Conservation (phyloP, 2,888 invertebrate genomes). For the Hybos culiciformis region DNA sequence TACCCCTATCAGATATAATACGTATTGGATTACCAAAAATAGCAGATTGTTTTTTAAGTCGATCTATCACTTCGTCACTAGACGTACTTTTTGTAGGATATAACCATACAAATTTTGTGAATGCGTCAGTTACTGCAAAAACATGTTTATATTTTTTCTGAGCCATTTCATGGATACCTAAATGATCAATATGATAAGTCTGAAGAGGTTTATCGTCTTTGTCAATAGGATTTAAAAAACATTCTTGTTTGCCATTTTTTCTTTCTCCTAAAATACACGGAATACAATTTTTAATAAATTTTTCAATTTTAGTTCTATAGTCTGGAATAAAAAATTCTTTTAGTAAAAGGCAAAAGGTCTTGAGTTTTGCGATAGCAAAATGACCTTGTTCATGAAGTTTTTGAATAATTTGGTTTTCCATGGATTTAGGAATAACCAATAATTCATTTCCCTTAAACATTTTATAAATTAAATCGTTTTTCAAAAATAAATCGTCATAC, state of each 20-base stretch:
- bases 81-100: constrained; percentile 22
- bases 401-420: constrained; percentile 24
- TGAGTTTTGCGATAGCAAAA: constrained; percentile 21
- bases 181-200: constrained; percentile 25
- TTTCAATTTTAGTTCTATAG: constrained; percentile 4
- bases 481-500: constrained; percentile 9
- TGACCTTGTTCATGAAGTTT: constrained; percentile 26
- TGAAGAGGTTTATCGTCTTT: constrained; percentile 22
- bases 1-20: constrained; percentile 27
- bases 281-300: constrained; percentile 10
- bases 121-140: constrained; percentile 23
- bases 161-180: constrained; percentile 22
- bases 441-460: constrained; percentile 10
- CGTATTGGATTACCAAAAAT: constrained; percentile 15
- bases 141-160: constrained; percentile 25
- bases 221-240: constrained; percentile 22
- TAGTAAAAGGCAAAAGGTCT: constrained; percentile 14
- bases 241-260: constrained; percentile 24
- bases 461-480: constrained; percentile 11
- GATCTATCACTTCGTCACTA: constrained; percentile 20
- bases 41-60: constrained; percentile 13
- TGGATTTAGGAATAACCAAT: constrained; percentile 23
- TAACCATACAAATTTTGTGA: constrained; percentile 26
- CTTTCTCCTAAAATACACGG: constrained; percentile 13
- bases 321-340: constrained; percentile 20